Evolutionary conservation across 2,888 invertebrate genomes (phyloP), one percentile per base, ranked within the genome.

Genomic region (Druceiella hillmani): DNA sequence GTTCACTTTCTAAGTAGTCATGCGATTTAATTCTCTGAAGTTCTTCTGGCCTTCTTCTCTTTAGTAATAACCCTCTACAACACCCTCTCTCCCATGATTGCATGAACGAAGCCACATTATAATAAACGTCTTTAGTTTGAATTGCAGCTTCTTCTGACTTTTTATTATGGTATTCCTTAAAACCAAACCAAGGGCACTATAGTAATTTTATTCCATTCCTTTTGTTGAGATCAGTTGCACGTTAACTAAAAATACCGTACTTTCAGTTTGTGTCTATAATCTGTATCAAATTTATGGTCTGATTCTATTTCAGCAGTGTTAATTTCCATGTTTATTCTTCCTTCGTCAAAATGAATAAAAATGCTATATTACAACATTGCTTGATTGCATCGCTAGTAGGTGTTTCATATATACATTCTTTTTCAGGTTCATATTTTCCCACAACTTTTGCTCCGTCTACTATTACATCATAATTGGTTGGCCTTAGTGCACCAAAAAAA

Each of bases 331-430:
- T 49, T 45, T 30, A 44, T 43, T 14, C 37, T 42, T 45, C 36
- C 17, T 44, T 48, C 41, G 48, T 50, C 26, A 50, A 48, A 41
- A 47, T 43, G 27, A 5, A 40, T 38, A 48, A 40, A 31, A 54
- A 48, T 33, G 52, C 54, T 32, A 53, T 48, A 43, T 48, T 51
- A 15, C 54, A 53, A 35, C 52, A 53, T 30, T 54, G 51, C 44
- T 53, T 55, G 7, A 53, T 17, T n/a, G 40, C 39, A 3, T 52
- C 52, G 7, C 43, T 39, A 11, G 53, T 50, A 40, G 49, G 49
- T 28, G 50, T 17, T n/a, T 46, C 46, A 46, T 35, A 52, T 10
- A 40, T 43, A 33, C n/a, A n/a, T n/a, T 50, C 46, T 46, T 42
- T 46, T 30, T 38, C 40, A 10, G 5, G 10, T 36, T 49, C 42